A percentile compares a stretch with the other conserved stretches of the same genome.
These are phyloP conservation scores for Notolabrus celidotus DNA, from an alignment of 2,797 vertebrate genomes.

Conservation along the genomic window DNA sequence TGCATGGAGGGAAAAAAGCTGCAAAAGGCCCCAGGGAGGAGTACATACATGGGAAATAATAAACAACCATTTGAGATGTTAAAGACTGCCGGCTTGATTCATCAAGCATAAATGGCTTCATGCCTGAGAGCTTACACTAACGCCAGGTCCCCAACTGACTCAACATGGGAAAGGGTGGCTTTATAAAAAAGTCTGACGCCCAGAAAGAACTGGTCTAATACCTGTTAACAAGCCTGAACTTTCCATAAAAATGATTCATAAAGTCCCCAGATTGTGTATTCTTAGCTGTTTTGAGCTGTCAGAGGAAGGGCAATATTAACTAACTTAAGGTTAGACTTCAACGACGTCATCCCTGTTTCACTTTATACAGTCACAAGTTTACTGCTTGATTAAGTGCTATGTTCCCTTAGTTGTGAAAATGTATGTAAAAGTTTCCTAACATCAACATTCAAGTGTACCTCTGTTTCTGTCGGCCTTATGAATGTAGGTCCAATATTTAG, in stretches of 20 bases:
- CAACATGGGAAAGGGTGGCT: constrained; percentile 2
- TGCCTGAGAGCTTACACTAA: neutral
- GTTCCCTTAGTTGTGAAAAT: neutral
- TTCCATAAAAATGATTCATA: neutral
- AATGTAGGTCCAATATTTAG: neutral
- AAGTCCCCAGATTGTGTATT: neutral
- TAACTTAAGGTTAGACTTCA: too few species aligned
- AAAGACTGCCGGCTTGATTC: neutral
- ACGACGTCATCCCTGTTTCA: too few species aligned
- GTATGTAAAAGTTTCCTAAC: too few species aligned
- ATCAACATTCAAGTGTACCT: too few species aligned
- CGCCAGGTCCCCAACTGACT: constrained; percentile 5
- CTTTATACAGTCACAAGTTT: neutral
- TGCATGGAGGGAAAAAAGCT: constrained; percentile 5
- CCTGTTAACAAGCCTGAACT: neutral
- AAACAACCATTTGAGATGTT: constrained; percentile 7
- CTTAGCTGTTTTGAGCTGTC: neutral
- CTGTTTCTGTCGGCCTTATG: too few species aligned
- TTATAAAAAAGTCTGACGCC: neutral
- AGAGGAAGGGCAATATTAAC: neutral
- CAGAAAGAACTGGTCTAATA: neutral
- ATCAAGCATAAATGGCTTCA: neutral
- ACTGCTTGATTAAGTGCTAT: neutral
- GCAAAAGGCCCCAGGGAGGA: neutral
- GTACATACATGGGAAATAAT: constrained; percentile 1